Conservation (phyloP, 1,140 invertebrate species). For the Ericerus pela region DNA sequence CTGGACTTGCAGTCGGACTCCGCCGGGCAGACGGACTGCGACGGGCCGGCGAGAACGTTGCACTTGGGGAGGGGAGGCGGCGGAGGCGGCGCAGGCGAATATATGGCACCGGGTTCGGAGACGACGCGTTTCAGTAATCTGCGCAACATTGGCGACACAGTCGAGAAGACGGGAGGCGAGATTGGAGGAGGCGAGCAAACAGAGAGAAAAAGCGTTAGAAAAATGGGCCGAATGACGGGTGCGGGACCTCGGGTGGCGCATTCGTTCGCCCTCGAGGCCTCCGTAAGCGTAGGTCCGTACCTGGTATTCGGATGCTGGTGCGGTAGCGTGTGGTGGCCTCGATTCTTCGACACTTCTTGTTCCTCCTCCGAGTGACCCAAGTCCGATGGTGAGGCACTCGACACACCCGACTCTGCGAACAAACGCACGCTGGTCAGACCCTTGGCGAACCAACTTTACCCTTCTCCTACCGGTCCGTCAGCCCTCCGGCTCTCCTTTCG, state of each 20-base stretch:
- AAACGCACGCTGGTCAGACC: no score
- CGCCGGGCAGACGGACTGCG: not conserved
- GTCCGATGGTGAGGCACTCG: slow-evolving; percentile 29
- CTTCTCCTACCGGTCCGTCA: no score
- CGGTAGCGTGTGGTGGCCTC: slow-evolving; percentile 28
- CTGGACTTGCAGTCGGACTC: not conserved
- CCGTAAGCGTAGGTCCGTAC: not conserved
- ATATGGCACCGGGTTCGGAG: slow-evolving; percentile 32
- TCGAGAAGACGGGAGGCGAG: not conserved
- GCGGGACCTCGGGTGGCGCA: not conserved
- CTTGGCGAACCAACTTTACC: no score
- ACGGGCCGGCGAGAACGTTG: not conserved
- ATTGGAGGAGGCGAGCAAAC: no score
- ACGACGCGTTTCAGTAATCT: slow-evolving; percentile 34
- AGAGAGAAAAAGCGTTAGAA: no score
- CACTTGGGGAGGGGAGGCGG: slow-evolving; percentile 18
- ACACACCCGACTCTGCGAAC: slow-evolving; percentile 27
- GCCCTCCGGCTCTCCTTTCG: no score
- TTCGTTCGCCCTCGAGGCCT: slow-evolving; percentile 24
- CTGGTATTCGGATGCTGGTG: slow-evolving; percentile 20
- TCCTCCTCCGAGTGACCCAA: slow-evolving; percentile 29
- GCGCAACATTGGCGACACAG: not conserved
- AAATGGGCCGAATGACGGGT: not conserved
- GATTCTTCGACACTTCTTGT: slow-evolving; percentile 24
- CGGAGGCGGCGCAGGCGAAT: slow-evolving; percentile 31